Evolutionary conservation across 2,797 vertebrate genomes (phyloP).

Genomic region (Chiloscyllium punctatum): DNA sequence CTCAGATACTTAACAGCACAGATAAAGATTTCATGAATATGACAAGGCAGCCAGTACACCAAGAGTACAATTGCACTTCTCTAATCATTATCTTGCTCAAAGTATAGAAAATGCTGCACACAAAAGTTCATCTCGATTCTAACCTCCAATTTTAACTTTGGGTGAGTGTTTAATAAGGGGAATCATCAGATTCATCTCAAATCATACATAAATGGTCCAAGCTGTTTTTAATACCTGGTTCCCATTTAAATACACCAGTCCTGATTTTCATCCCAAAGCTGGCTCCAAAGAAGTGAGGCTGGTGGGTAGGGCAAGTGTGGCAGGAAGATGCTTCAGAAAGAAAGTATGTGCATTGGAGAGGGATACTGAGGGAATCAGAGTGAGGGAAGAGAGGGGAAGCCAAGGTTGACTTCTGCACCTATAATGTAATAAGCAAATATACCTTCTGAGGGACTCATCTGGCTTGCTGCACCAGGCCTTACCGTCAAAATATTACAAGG

Average conservation of each 20-base stretch:
- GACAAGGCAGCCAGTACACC: too few species aligned
- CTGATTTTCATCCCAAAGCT: not conserved
- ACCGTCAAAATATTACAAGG: not conserved
- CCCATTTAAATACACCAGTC: not conserved
- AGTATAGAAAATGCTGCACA: not conserved
- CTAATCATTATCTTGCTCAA: not conserved
- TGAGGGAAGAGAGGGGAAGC: not conserved
- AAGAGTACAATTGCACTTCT: too few species aligned
- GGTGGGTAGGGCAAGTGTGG: not conserved
- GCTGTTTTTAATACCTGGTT: not conserved
- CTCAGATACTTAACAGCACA: too few species aligned
- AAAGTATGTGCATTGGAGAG: not conserved
- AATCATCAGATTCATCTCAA: not conserved
- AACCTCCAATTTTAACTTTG: not conserved
- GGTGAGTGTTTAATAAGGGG: not conserved
- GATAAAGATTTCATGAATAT: too few species aligned
- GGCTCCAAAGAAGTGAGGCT: not conserved
- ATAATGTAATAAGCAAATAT: not conserved
- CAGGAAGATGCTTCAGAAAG: not conserved
- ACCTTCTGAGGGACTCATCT: not conserved
- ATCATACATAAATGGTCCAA: not conserved
- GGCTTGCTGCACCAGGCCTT: not conserved
- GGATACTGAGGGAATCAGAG: not conserved
- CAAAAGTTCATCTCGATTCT: not conserved
- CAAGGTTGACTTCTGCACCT: not conserved